Evolutionary conservation across 1,140 invertebrate genomes (phyloP).

Genomic region (Drosophila ogumai): DNA sequence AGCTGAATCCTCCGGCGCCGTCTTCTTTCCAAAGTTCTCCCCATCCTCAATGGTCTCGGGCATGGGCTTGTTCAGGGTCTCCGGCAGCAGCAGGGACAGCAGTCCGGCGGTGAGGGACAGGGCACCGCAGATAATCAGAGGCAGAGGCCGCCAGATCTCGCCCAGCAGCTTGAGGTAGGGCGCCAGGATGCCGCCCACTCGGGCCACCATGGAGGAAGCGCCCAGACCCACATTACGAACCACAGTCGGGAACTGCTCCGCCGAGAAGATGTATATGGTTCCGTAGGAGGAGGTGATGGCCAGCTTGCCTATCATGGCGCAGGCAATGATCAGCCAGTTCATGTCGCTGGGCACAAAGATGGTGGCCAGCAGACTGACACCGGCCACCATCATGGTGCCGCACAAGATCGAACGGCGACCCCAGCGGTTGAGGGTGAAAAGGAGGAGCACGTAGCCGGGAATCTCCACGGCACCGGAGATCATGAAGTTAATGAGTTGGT

Average conservation of each 20-base stretch:
- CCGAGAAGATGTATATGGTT: conserved; percentile 92
- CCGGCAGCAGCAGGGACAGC: conserved; percentile 90
- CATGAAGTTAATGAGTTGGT: conserved; percentile 91
- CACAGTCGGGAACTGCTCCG: conserved; percentile 94
- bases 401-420: conserved; percentile 90
- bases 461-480: conserved; percentile 92
- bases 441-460: conserved; percentile 89
- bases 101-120: conserved; percentile 88
- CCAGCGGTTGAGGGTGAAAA: conserved; percentile 90
- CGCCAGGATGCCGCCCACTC: conserved; percentile 91
- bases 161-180: conserved; percentile 90
- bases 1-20: neutral
- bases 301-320: conserved; percentile 93
- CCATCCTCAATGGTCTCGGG: conserved; percentile 91
- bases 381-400: conserved; percentile 89
- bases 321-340: conserved; percentile 88
- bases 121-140: conserved; percentile 90
- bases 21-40: conserved; percentile 88
- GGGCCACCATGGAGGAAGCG: conserved; percentile 90
- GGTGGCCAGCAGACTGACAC: conserved; percentile 87
- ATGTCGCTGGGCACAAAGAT: conserved; percentile 87
- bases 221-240: conserved; percentile 92
- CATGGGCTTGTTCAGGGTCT: conserved; percentile 90
- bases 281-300: conserved; percentile 93
- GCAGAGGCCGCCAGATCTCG: conserved; percentile 89